Evolutionary conservation across 2,797 vertebrate species (phyloP).

Genomic region (Danio choprae): DNA sequence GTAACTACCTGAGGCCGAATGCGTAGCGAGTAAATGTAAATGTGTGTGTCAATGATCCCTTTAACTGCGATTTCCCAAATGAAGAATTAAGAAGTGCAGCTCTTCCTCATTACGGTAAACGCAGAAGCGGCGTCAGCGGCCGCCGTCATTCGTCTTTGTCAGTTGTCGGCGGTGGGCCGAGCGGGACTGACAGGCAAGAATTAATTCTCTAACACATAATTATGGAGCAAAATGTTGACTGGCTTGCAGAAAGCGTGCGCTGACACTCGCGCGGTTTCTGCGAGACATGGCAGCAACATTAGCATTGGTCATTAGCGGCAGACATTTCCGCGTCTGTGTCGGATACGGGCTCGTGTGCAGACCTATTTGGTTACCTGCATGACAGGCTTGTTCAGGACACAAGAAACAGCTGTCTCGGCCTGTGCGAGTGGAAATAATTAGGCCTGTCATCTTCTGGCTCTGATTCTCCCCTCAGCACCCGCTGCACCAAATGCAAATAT

Average conservation of each 20-base stretch:
- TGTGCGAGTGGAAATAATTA: constrained; percentile 99
- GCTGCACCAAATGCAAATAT: constrained; percentile 99
- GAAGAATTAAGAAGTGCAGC: constrained; percentile 27
- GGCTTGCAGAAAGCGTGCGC: constrained; percentile 86
- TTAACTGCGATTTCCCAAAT: constrained; percentile 13
- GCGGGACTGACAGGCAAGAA: constrained; percentile 86
- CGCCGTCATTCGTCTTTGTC: constrained; percentile 88
- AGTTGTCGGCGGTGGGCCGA: constrained; percentile 80
- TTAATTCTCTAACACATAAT: constrained; percentile 97
- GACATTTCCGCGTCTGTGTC: constrained; percentile 90
- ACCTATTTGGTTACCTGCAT: constrained; percentile 99
- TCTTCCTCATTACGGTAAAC: constrained; percentile 17
- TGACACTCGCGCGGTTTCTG: constrained; percentile 86
- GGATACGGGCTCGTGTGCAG: constrained; percentile 94
- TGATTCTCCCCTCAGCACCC: constrained; percentile 97
- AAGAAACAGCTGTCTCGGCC: constrained; percentile 99
- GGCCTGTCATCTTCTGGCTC: constrained; percentile 98
- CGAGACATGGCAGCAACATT: constrained; percentile 97
- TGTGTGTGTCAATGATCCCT: no score
- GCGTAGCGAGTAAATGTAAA: no score
- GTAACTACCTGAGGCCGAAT: no score
- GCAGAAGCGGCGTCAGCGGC: constrained; percentile 76
- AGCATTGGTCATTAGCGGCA: constrained; percentile 99
- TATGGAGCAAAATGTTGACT: constrained; percentile 95
- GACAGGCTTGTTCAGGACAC: constrained; percentile 99